phyloP scores from a whole-genome alignment of 2,113 vertebrate species.

The Hyaena hyaena region DNA sequence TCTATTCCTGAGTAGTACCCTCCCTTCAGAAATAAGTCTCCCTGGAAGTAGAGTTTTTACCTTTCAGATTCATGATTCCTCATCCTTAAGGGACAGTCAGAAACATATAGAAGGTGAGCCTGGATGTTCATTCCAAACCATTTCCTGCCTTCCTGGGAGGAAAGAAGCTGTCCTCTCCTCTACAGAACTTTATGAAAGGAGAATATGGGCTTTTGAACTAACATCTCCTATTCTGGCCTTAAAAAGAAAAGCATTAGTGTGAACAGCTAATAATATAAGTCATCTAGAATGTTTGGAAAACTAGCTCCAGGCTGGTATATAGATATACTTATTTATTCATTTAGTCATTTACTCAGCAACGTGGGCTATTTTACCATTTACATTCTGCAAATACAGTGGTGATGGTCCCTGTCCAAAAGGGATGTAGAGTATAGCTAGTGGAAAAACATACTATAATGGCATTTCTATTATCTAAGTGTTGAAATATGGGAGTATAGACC shows the following conservation, averaged over 20 bases:
- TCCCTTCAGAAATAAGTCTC: neutral
- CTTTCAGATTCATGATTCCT: neutral
- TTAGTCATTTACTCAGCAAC: neutral
- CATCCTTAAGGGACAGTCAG: neutral
- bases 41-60: neutral
- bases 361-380: neutral
- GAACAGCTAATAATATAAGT: neutral
- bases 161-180: neutral
- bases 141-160: neutral
- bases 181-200: neutral
- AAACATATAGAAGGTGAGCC: neutral
- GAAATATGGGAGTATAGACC: neutral
- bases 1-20: neutral
- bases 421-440: neutral
- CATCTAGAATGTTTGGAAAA: neutral
- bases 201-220: neutral
- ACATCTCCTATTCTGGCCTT: neutral
- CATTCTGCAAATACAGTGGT: neutral
- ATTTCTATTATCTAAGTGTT: neutral
- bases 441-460: neutral
- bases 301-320: neutral
- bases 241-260: neutral
- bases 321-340: neutral
- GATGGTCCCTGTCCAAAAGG: neutral
- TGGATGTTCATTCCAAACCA: neutral